Evolutionary conservation across 35 echinoderm and acorn worm species (phyloP).

Genomic region (Stichopus chloronotus): DNA sequence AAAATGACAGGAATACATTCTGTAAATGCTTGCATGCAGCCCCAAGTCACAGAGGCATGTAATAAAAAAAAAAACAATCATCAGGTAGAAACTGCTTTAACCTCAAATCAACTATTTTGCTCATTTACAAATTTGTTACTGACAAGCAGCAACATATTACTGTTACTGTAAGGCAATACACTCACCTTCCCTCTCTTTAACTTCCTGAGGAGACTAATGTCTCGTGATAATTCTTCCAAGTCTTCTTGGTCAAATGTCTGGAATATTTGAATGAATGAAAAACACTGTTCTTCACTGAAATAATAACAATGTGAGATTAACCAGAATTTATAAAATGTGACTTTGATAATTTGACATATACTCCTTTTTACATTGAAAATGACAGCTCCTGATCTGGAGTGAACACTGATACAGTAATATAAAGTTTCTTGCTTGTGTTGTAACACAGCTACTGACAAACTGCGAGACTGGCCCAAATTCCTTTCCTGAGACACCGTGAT

Average conservation of each 20-base stretch:
- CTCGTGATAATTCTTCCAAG: slow-evolving; percentile 79
- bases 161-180: neutral
- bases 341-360: neutral
- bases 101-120: neutral
- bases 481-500: too few relatives aligned
- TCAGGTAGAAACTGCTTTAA: neutral
- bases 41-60: neutral
- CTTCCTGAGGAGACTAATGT: slow-evolving; percentile 86
- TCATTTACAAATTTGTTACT: neutral
- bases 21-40: neutral
- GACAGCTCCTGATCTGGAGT: too few relatives aligned
- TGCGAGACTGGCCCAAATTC: too few relatives aligned
- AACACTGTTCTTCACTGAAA: neutral
- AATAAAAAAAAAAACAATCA: neutral
- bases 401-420: too few relatives aligned
- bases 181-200: slow-evolving; percentile 91
- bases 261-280: slow-evolving; percentile 36
- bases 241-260: slow-evolving; percentile 87
- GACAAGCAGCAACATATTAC: neutral
- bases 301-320: too few relatives aligned
- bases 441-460: too few relatives aligned
- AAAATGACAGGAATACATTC: neutral
- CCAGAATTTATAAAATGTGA: too few relatives aligned
- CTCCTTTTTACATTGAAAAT: neutral
- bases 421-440: too few relatives aligned